Percentiles rank a stretch among this genome's conserved stretches.
phyloP scores from a whole-genome alignment of 2,113 vertebrate genomes.

The Pterophyllum scalare region DNA sequence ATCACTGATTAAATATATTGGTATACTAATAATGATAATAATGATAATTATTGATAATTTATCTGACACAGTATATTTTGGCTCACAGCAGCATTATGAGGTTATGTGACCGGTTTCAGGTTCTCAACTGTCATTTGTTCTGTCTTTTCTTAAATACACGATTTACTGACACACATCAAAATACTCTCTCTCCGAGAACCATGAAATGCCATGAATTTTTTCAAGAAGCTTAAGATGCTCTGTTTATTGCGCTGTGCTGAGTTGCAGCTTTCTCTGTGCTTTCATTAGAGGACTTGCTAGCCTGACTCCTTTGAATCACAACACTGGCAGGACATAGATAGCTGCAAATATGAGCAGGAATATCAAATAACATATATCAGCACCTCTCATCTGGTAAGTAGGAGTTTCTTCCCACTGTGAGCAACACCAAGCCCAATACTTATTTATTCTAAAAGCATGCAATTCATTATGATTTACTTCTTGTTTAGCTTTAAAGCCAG shows the following conservation, averaged over 20 bases:
- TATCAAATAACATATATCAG: conserved; percentile 36
- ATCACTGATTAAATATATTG: neutral
- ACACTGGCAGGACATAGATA: conserved; percentile 27
- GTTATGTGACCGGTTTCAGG: neutral
- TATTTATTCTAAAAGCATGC: conserved; percentile 29
- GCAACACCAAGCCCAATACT: conserved; percentile 12
- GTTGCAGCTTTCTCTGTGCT: conserved; percentile 20
- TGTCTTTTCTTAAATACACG: no score
- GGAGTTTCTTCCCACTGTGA: conserved; percentile 5
- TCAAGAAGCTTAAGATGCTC: neutral
- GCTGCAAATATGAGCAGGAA: conserved; percentile 44
- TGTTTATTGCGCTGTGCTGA: conserved; percentile 14
- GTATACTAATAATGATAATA: no score
- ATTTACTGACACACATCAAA: no score
- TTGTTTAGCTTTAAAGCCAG: conserved; percentile 37
- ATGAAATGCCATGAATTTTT: neutral
- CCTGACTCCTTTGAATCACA: conserved; percentile 33
- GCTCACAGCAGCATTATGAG: neutral
- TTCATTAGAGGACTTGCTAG: conserved; percentile 55
- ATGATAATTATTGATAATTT: neutral
- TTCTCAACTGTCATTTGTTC: neutral
- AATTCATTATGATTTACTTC: conserved; percentile 29
- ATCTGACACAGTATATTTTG: neutral
- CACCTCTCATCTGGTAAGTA: conserved; percentile 21
- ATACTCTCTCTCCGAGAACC: neutral